Evolutionary conservation across 2,888 invertebrate species (phyloP).

Genomic region (Tipula confusa): DNA sequence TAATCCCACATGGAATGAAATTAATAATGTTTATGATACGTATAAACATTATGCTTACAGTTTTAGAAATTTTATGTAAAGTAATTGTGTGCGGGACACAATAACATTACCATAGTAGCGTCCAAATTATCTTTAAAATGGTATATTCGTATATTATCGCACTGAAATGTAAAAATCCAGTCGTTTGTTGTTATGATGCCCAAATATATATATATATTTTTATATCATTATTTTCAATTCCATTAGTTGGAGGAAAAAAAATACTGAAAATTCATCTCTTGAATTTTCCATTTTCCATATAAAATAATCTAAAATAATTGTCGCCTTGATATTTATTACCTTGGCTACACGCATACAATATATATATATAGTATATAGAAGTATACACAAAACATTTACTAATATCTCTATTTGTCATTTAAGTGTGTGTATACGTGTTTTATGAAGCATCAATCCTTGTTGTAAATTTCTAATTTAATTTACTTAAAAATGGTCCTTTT

Average conservation of each 20-base stretch:
- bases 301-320: not conserved
- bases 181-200: not conserved
- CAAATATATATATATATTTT: not conserved
- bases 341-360: not conserved
- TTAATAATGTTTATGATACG: no score
- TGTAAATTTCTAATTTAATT: not conserved
- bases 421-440: not conserved
- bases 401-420: not conserved
- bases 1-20: no score
- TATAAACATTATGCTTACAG: no score
- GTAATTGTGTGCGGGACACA: no score
- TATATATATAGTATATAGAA: not conserved
- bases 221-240: not conserved
- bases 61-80: no score
- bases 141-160: no score
- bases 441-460: not conserved
- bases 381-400: not conserved
- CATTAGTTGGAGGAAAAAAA: not conserved
- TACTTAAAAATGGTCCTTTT: not conserved
- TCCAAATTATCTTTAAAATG: no score
- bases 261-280: not conserved
- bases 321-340: constrained; percentile 20
- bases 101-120: no score
- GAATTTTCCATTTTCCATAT: not conserved
- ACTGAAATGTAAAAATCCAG: not conserved